phyloP scores from a whole-genome alignment of 2,797 vertebrate species.

The Propithecus deckenii region DNA sequence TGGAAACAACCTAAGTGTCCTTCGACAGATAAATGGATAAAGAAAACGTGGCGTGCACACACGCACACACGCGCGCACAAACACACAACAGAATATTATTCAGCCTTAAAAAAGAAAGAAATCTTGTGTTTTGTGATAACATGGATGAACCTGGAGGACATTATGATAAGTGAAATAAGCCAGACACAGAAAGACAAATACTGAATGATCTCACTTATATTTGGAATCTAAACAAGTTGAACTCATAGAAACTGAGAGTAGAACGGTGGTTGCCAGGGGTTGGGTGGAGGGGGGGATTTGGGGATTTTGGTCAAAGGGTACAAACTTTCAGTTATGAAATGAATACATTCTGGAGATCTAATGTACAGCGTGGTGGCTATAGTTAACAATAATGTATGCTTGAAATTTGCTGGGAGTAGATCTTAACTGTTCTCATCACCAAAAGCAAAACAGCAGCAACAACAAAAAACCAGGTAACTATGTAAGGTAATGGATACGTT shows the following conservation, averaged over 20 bases:
- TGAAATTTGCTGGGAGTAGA: not conserved
- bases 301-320: constrained; percentile 28
- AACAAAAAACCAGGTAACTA: not conserved
- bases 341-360: not conserved
- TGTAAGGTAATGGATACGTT: not conserved
- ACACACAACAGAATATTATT: not conserved
- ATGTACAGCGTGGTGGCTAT: not conserved
- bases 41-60: not conserved
- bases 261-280: not conserved
- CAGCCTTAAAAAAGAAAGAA: not conserved
- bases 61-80: too few species aligned
- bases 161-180: not conserved
- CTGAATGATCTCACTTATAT: not conserved
- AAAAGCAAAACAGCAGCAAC: not conserved
- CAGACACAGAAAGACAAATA: not conserved
- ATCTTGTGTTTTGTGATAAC: not conserved
- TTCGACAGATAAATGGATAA: not conserved
- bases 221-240: not conserved
- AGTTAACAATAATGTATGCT: not conserved
- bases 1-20: not conserved
- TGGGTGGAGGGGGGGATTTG: not conserved
- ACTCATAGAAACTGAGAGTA: not conserved
- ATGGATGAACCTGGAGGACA: not conserved
- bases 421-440: not conserved
- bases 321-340: constrained; percentile 30